Base-by-base conservation (phyloP, 2,113 vertebrate species). In the Alectura lathami region DNA sequence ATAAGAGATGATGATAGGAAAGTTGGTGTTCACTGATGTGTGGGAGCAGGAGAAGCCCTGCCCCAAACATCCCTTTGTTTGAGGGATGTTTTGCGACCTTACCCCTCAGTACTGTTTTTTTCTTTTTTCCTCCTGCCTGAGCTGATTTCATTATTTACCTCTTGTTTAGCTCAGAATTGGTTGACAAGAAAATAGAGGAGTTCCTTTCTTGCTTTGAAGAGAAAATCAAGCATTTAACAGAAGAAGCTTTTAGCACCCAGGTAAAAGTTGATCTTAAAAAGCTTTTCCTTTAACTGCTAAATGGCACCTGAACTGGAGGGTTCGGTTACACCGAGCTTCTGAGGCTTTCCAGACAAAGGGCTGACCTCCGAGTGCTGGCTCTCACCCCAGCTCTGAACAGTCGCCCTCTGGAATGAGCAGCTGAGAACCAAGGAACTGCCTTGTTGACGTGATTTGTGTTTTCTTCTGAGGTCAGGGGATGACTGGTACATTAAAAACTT, bases 151-250 rank as follows among this genome's bases (percentile, higher is more conserved):
- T 88, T 73, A 26, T 72, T 76, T 59, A 32, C 73, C n/a, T 97
- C 89, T 96, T 38, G 97, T 79, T 27, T 96, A 99, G 99, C 96
- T 98, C 99, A 4, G 99, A 99, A 95, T 84, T 98, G 43, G 99
- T 99, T 20, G 99, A 99, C 94, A 96, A 93, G 38, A 99, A 99
- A 96, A 99, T 99, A 53, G 99, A 99, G 96, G 99, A 99, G 89
- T 99, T 99, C 97, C 98, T 99, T 96, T 90, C 86, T 76, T 98
- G 96, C 70, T 99, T 99, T 89, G 98, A 98, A 50, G 98, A 99
- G 89, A 98, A 98, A 95, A 96, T 99, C 54, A 95, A 94, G 62
- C 97, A 96, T 74, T 98, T 99, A 96, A 98, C 98, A 23, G 98
- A 98, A n/a, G 99, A 99, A 13, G 98, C 98, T 69, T 99, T 99